These are phyloP conservation scores for Apogon hyalosoma DNA, from an alignment of 2,797 vertebrate genomes.

Conservation along the genomic window DNA sequence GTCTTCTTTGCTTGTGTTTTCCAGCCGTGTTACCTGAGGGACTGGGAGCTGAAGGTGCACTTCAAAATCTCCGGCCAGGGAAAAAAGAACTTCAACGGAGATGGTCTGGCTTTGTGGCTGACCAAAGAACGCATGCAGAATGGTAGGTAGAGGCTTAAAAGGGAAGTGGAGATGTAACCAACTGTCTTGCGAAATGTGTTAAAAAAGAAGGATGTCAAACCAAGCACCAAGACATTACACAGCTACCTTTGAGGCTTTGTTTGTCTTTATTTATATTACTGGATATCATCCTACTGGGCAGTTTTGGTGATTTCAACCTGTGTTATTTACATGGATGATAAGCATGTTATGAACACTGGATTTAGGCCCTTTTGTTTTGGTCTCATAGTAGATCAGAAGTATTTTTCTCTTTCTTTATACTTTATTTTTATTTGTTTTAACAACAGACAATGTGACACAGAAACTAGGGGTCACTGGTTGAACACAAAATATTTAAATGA, in stretches of 20 bases:
- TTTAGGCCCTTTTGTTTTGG: too few relatives aligned
- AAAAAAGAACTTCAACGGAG: slow-evolving; percentile 94
- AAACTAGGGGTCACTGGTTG: too few relatives aligned
- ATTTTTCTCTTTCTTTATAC: too few relatives aligned
- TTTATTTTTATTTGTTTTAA: too few relatives aligned
- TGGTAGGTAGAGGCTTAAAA: slow-evolving; percentile 74
- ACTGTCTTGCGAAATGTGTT: background rate
- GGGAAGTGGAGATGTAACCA: background rate
- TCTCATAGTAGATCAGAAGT: too few relatives aligned
- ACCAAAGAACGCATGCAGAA: slow-evolving; percentile 94
- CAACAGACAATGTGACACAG: too few relatives aligned
- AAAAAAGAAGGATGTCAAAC: background rate
- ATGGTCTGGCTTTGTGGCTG: slow-evolving; percentile 93
- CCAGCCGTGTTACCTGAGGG: slow-evolving; percentile 89
- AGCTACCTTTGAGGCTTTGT: background rate
- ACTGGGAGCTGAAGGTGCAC: slow-evolving; percentile 95
- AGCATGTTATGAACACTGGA: too few relatives aligned
- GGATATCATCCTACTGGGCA: too few relatives aligned
- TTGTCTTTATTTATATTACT: background rate
- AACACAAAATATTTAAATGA: too few relatives aligned
- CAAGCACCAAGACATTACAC: too few relatives aligned
- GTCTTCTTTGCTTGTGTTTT: slow-evolving; percentile 7
- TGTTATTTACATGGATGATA: too few relatives aligned
- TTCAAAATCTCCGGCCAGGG: slow-evolving; percentile 93
- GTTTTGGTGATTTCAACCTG: too few relatives aligned